phyloP scores from a whole-genome alignment of 1,140 invertebrate species.

The Oscheius sp. region DNA sequence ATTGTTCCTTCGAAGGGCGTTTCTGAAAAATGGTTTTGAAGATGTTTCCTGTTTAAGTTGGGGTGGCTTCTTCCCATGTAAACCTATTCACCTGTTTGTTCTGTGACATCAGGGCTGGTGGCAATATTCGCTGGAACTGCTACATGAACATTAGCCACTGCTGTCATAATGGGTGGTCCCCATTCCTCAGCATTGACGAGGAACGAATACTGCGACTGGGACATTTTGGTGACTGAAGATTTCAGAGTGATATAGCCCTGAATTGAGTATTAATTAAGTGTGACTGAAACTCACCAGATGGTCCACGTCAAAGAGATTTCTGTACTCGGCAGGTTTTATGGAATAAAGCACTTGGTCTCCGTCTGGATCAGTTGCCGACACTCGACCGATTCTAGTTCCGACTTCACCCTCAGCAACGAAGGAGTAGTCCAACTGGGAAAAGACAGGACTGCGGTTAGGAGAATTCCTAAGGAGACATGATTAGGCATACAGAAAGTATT shows the following conservation, averaged over 20 bases:
- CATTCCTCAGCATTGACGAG: constrained; percentile 20
- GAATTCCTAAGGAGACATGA: background rate
- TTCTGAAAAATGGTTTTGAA: no score
- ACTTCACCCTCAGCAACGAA: constrained; percentile 7
- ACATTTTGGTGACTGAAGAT: background rate
- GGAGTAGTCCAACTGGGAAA: constrained; percentile 12
- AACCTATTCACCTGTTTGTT: background rate
- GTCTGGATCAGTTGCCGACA: constrained; percentile 11
- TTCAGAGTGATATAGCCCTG: constrained; percentile 4
- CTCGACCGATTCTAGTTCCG: background rate
- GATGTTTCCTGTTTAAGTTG: no score
- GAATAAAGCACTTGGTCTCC: constrained; percentile 5
- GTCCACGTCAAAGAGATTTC: constrained; percentile 30
- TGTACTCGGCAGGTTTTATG: constrained; percentile 25
- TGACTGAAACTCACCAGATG: background rate
- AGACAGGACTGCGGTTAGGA: constrained; percentile 16
- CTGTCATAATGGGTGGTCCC: constrained; percentile 13
- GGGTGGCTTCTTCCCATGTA: no score
- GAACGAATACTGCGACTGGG: constrained; percentile 18
- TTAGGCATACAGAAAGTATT: background rate
- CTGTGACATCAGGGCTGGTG: background rate
- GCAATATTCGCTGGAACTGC: background rate
- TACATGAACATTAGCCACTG: constrained; percentile 28
- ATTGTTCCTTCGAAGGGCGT: no score
- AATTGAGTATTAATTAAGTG: background rate